Percentiles rank a stretch among this genome's conserved stretches.
Conservation (phyloP, 53 echinoderm and acorn worm genomes). For the Paelopatides confundens region DNA sequence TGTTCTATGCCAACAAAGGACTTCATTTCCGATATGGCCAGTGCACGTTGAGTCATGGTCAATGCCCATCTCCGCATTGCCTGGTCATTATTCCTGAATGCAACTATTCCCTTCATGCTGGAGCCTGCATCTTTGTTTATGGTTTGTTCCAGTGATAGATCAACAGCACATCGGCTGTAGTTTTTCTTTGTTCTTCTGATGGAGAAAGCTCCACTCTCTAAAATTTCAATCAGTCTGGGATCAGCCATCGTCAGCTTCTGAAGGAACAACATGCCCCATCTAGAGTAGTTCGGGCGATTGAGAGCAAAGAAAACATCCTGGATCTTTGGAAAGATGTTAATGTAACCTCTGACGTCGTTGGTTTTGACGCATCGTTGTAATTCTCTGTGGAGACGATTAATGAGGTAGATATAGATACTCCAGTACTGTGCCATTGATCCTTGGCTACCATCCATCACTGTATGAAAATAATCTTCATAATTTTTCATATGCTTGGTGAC, state of each 20-base stretch:
- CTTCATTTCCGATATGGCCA: conserved; percentile 54
- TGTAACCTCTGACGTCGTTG: conserved; percentile 67
- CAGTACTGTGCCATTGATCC: conserved; percentile 66
- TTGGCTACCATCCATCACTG: conserved; percentile 34
- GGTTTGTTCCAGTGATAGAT: conserved; percentile 70
- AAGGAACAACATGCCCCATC: conserved; percentile 76
- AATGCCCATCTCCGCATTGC: conserved; percentile 72
- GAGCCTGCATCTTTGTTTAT: conserved; percentile 71
- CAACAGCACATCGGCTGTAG: conserved; percentile 67
- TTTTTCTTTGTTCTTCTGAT: conserved; percentile 64
- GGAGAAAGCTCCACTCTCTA: conserved; percentile 75
- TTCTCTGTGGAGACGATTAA: conserved; percentile 73
- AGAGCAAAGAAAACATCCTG: conserved; percentile 66
- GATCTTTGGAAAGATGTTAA: conserved; percentile 53
- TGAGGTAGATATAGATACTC: conserved; percentile 61
- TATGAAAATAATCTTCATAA: conserved; percentile 62
- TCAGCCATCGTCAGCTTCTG: conserved; percentile 59
- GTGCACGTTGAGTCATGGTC: conserved; percentile 64
- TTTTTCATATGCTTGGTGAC: conserved; percentile 46
- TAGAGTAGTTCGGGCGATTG: conserved; percentile 75
- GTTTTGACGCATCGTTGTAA: conserved; percentile 67
- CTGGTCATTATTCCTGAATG: conserved; percentile 57
- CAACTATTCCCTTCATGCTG: conserved; percentile 65
- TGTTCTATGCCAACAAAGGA: conserved; percentile 39
- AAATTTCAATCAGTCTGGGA: conserved; percentile 34